phyloP scores from a whole-genome alignment of 2,797 vertebrate genomes.

The Calcarius lapponicus region DNA sequence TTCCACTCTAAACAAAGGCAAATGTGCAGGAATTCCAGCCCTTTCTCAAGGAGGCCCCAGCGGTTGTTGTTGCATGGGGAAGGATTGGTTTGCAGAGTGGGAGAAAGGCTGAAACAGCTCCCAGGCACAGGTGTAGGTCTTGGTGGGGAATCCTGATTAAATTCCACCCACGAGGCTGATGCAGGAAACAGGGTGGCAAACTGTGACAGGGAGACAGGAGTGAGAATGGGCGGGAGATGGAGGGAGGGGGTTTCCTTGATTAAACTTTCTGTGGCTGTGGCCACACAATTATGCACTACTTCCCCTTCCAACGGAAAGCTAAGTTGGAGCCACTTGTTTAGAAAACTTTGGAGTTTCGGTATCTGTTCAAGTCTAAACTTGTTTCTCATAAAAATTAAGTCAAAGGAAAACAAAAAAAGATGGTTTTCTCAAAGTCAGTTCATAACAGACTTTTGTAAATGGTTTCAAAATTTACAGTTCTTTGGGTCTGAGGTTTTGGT shows the following conservation, averaged over 20 bases:
- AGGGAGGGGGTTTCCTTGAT: neutral
- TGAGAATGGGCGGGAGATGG: neutral
- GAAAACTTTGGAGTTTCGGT: neutral
- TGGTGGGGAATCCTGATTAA: neutral
- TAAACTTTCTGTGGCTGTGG: neutral
- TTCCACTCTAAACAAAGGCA: slow-evolving; percentile 56
- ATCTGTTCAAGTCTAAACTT: neutral
- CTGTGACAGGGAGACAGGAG: neutral
- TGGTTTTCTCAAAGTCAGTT: neutral
- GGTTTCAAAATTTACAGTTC: neutral
- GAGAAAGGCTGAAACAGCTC: neutral
- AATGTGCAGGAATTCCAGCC: slow-evolving; percentile 27
- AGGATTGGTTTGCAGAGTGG: neutral
- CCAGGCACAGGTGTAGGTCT: neutral
- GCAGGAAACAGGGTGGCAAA: neutral
- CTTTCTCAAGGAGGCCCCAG: slow-evolving; percentile 10
- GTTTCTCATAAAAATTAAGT: neutral
- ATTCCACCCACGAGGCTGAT: neutral
- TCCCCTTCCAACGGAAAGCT: neutral
- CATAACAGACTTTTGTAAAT: neutral
- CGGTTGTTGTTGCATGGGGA: neutral
- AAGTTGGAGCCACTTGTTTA: neutral
- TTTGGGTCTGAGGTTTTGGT: neutral
- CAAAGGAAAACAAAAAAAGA: neutral
- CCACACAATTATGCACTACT: fast-evolving